These are phyloP conservation scores for Synergus umbraculus DNA, from an alignment of 2,888 invertebrate species.

Conservation along the genomic window DNA sequence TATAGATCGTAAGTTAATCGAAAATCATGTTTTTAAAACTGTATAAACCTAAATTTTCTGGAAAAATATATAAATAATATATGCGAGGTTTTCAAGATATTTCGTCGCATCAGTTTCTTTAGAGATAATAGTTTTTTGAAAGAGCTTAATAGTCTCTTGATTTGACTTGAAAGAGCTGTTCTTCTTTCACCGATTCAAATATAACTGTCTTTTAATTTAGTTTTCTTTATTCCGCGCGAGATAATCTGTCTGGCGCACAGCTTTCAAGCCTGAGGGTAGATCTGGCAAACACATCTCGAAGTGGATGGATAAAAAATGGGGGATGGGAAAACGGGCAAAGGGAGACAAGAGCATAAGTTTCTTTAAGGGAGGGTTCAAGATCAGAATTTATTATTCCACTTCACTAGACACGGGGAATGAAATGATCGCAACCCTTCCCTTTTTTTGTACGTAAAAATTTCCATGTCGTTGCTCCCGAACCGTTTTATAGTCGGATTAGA, in stretches of 20 bases:
- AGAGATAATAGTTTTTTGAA: too few species aligned
- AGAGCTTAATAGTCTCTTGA: neutral
- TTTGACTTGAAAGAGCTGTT: neutral
- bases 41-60: too few species aligned
- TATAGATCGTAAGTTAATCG: neutral
- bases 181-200: neutral
- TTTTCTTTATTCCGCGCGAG: slow-evolving; percentile 18
- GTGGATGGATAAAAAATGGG: slow-evolving; percentile 5
- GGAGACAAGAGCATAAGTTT: slow-evolving; percentile 24
- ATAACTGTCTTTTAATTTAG: slow-evolving; percentile 17
- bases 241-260: slow-evolving; percentile 27
- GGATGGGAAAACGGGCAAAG: slow-evolving; percentile 21
- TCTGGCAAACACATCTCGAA: slow-evolving; percentile 22
- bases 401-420: slow-evolving; percentile 52
- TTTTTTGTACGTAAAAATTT: slow-evolving; percentile 49
- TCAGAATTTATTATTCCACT: slow-evolving; percentile 56
- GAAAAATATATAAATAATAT: too few species aligned
- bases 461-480: slow-evolving; percentile 52
- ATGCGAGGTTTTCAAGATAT: too few species aligned
- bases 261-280: neutral
- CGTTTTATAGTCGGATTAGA: slow-evolving; percentile 59
- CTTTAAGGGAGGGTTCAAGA: slow-evolving; percentile 32
- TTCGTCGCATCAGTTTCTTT: too few species aligned
- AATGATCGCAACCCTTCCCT: slow-evolving; percentile 50
- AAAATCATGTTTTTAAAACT: neutral